Conservation (phyloP, 2,797 vertebrate genomes). For the Xiphophorus birchmanni region DNA sequence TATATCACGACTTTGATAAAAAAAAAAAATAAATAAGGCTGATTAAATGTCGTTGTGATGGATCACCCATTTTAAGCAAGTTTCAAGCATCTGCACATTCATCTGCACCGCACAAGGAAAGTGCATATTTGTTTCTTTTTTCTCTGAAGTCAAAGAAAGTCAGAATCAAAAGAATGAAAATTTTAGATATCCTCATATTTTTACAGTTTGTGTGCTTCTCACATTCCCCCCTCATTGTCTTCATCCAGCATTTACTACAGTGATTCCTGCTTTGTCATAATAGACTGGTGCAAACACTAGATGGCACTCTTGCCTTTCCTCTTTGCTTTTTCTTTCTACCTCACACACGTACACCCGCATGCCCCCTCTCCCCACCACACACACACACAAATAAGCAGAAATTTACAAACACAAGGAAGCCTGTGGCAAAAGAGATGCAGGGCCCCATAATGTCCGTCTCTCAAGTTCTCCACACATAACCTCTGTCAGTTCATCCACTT, state of each 20-base stretch:
- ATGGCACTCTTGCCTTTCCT: slow-evolving; percentile 73
- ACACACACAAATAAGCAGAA: slow-evolving; percentile 42
- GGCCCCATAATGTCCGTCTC: slow-evolving; percentile 45
- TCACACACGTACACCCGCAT: slow-evolving; percentile 14
- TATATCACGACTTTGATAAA: slow-evolving; percentile 41
- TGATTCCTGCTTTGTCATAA: background rate
- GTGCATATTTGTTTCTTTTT: slow-evolving; percentile 6
- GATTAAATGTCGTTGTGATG: slow-evolving; percentile 55
- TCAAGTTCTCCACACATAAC: slow-evolving; percentile 28
- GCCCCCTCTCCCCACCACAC: background rate
- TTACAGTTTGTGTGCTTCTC: slow-evolving; percentile 19
- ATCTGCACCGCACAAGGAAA: slow-evolving; percentile 21
- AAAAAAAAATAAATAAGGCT: slow-evolving; percentile 24
- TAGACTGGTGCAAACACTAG: slow-evolving; percentile 50
- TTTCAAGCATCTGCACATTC: slow-evolving; percentile 43
- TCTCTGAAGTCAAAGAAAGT: background rate
- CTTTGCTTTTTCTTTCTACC: slow-evolving; percentile 3
- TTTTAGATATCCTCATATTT: background rate
- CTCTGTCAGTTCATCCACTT: slow-evolving; percentile 39
- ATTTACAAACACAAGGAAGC: slow-evolving; percentile 58
- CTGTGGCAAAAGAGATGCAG: slow-evolving; percentile 59
- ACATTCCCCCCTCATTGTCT: slow-evolving; percentile 6
- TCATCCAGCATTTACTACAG: slow-evolving; percentile 12
- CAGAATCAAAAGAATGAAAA: slow-evolving; percentile 16
- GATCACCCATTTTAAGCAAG: slow-evolving; percentile 43